Evolutionary conservation across 2,888 invertebrate genomes (phyloP), one percentile per base, ranked within the genome.

Genomic region (Drosophila melanosoma): DNA sequence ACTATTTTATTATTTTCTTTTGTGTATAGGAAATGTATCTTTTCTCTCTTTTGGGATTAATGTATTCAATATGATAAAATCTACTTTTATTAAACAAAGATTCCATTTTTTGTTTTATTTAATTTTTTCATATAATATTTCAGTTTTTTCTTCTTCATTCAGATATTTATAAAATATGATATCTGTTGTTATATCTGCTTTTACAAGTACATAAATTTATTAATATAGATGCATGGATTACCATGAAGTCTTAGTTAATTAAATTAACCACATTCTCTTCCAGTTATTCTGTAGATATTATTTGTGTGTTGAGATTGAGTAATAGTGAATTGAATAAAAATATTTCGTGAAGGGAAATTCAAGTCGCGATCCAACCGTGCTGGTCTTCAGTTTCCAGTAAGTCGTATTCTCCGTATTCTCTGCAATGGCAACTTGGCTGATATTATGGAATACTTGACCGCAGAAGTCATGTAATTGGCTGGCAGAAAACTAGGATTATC

Each of bases 401-500:
- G 94, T 20, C 93, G 95, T 86, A 94, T 95, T 51, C 94, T 95
- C 79, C 94, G 95, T 76, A 92, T 95, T 26, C 92, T 96, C 5
- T 93, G 94, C 12, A 94, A 95, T 76, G 95, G 95, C 1, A 79
- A 79, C 63, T 79, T 0, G 94, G 94, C 35, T n/a, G n/a, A 23
- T 23, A 95, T 95, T 0, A 94, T 95, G 93, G 95, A 95, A 87
- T 95, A 95, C 81, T 89, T 95, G 70, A 95, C 95, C 17, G 96
- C 96, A 74, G 96, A 96, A 94, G 94, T 95, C 1, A 86, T 95
- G 58, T 95, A 95, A 85, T 94, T 95, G 93, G 95, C 95, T 20
- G 95, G 95, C 10, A 95, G 83, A 96, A 95, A 92, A 94, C 94
- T 2, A 94, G 95, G 93, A 97, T 97, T 88, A 95, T 96, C 66